Evolutionary conservation across 2,113 vertebrate species (phyloP).

Genomic region (Tetraodon nigroviridis): DNA sequence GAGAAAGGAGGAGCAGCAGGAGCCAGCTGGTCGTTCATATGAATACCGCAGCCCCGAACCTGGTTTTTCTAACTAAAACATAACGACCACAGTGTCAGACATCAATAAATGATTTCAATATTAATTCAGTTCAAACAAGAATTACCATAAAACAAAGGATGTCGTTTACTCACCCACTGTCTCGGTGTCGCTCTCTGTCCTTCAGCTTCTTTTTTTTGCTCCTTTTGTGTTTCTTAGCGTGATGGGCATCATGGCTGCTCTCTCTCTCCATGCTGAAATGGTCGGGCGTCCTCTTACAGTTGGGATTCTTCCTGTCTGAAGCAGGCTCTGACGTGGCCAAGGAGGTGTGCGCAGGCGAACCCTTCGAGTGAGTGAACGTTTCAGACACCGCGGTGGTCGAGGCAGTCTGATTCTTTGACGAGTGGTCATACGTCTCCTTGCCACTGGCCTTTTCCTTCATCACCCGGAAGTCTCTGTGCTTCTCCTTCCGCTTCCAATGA

Average conservation of each 20-base stretch:
- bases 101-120: neutral
- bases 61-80: too few species aligned
- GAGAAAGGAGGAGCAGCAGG: too few species aligned
- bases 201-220: slow-evolving; percentile 92
- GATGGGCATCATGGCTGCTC: slow-evolving; percentile 54
- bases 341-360: slow-evolving; percentile 29
- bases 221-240: slow-evolving; percentile 82
- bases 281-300: slow-evolving; percentile 49
- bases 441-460: slow-evolving; percentile 40
- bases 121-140: neutral
- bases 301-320: slow-evolving; percentile 29
- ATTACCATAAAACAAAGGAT: neutral
- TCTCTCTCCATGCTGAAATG: slow-evolving; percentile 38
- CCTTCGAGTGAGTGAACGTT: slow-evolving; percentile 51
- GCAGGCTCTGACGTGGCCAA: neutral
- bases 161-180: slow-evolving; percentile 73
- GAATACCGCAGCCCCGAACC: too few species aligned
- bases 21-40: too few species aligned
- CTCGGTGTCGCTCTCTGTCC: slow-evolving; percentile 80
- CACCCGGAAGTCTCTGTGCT: slow-evolving; percentile 17
- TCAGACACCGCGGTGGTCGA: slow-evolving; percentile 22
- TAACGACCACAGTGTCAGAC: too few species aligned
- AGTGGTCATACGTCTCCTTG: slow-evolving; percentile 32
- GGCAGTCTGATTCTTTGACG: slow-evolving; percentile 29
- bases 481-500: slow-evolving; percentile 58